These are phyloP conservation scores for Strix aluco DNA, from an alignment of 2,113 vertebrate species.

Conservation along the genomic window DNA sequence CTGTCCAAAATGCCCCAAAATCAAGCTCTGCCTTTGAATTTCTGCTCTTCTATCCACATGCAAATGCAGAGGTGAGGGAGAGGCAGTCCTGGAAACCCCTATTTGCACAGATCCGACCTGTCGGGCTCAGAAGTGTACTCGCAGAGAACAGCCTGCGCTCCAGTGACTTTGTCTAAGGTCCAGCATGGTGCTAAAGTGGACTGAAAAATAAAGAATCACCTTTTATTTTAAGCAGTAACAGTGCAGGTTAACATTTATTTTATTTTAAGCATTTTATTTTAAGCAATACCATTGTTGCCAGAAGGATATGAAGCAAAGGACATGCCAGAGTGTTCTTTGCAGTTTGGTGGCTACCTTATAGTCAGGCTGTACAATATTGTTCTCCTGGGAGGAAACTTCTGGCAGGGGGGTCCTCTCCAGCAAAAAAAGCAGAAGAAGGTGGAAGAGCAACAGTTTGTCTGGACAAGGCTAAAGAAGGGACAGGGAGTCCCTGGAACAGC, in stretches of 20 bases:
- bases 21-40: background rate
- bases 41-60: background rate
- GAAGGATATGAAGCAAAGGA: background rate
- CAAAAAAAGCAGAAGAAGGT: background rate
- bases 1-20: background rate
- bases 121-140: background rate
- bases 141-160: background rate
- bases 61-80: background rate
- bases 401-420: background rate
- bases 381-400: background rate
- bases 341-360: background rate
- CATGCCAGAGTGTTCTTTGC: background rate
- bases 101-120: background rate
- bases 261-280: background rate
- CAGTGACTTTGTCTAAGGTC: background rate
- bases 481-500: background rate
- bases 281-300: background rate
- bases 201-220: background rate
- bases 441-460: background rate
- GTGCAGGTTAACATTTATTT: background rate
- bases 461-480: background rate
- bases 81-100: background rate
- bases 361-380: rapidly evolving
- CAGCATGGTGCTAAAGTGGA: background rate
- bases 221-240: background rate